A percentile compares a stretch with the other conserved stretches of the same genome.
phyloP scores from a whole-genome alignment of 2,797 vertebrate genomes.

The Pangasius krempfi region DNA sequence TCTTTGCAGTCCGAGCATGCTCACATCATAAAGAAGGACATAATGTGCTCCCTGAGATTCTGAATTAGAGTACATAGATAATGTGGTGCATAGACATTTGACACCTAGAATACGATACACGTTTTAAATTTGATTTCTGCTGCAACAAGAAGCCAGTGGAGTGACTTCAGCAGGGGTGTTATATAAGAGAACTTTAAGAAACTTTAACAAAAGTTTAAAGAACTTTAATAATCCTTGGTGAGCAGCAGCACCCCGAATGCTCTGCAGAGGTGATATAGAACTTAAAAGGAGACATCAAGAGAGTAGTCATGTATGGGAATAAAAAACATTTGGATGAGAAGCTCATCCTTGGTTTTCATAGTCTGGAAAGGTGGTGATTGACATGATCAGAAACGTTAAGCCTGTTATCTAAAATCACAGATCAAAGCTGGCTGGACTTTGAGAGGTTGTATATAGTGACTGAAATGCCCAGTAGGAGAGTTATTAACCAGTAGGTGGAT shows the following conservation, averaged over 20 bases:
- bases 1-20: background rate
- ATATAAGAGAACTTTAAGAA: background rate
- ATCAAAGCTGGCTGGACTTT: background rate
- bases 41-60: background rate
- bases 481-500: background rate
- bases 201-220: background rate
- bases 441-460: background rate
- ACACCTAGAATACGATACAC: background rate
- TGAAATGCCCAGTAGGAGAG: background rate
- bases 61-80: background rate
- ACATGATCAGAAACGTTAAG: background rate
- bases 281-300: background rate
- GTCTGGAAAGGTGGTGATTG: background rate
- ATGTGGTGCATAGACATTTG: background rate
- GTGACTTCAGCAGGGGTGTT: background rate
- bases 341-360: background rate
- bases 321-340: background rate
- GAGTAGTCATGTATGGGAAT: background rate
- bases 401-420: background rate
- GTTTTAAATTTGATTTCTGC: slow-evolving; percentile 15
- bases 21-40: background rate
- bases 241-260: background rate
- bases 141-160: background rate
- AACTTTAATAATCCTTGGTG: background rate
- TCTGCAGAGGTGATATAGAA: background rate